Evolutionary conservation across 2,797 vertebrate species (phyloP).

Genomic region (Eleutherodactylus coqui): DNA sequence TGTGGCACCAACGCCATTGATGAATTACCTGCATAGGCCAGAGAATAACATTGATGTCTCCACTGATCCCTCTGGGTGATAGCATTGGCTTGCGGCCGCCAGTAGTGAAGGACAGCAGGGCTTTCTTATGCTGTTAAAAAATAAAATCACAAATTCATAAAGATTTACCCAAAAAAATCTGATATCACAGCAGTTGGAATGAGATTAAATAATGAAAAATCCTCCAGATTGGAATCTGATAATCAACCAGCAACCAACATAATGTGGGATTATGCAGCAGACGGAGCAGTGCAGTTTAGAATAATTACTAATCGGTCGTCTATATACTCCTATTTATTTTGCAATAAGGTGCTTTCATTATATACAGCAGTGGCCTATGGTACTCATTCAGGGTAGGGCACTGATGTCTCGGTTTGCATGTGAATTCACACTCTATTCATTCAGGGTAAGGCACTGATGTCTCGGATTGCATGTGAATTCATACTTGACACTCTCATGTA

Average conservation of each 20-base stretch:
- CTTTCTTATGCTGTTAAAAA: constrained; percentile 79
- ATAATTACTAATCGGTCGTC: neutral
- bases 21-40: constrained; percentile 83
- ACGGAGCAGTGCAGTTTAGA: neutral
- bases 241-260: neutral
- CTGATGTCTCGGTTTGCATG: too few species aligned
- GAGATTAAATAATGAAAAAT: neutral
- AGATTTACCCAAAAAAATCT: neutral
- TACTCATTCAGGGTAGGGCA: too few species aligned
- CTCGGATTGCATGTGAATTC: too few species aligned
- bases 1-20: neutral
- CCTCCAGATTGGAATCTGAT: neutral
- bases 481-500: too few species aligned
- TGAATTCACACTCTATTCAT: too few species aligned
- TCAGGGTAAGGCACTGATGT: too few species aligned
- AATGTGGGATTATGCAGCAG: neutral
- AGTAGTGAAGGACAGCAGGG: constrained; percentile 82
- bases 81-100: constrained; percentile 78
- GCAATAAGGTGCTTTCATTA: too few species aligned
- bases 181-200: neutral
- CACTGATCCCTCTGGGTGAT: constrained; percentile 76
- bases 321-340: neutral
- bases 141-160: neutral
- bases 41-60: constrained; percentile 83
- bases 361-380: too few species aligned